Evolutionary conservation across 1,140 invertebrate species (phyloP).

Genomic region (Littorina saxatilis): DNA sequence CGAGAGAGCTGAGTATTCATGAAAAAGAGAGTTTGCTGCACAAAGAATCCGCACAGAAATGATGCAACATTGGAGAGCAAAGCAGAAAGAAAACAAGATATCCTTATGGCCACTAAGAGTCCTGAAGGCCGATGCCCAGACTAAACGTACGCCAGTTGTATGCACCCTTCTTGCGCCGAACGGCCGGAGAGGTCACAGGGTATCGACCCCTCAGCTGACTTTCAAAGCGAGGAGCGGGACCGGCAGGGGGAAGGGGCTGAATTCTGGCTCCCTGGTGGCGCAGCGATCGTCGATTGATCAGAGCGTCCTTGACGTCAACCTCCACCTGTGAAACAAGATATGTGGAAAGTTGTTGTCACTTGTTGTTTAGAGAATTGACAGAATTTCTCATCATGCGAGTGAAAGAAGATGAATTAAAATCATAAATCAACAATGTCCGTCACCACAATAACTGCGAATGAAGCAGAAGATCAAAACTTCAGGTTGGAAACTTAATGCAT

Average conservation of each 20-base stretch:
- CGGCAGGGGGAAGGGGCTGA: slow-evolving; percentile 60
- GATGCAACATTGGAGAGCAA: neutral
- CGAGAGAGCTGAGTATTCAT: too few relatives aligned
- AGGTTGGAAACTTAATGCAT: too few relatives aligned
- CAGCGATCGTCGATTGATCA: slow-evolving; percentile 59
- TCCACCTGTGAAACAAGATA: slow-evolving; percentile 61
- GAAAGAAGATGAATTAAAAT: too few relatives aligned
- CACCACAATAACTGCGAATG: too few relatives aligned
- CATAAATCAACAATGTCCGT: too few relatives aligned
- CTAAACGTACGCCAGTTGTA: slow-evolving; percentile 61
- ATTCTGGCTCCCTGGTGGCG: slow-evolving; percentile 61
- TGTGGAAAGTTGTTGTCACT: too few relatives aligned
- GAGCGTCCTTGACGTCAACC: slow-evolving; percentile 58
- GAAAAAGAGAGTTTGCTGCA: too few relatives aligned
- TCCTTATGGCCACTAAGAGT: neutral
- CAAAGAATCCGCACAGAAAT: neutral
- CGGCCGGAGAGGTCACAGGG: slow-evolving; percentile 22
- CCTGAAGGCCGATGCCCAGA: slow-evolving; percentile 40
- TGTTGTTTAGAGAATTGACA: too few relatives aligned
- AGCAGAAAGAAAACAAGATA: too few relatives aligned
- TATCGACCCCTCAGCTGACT: slow-evolving; percentile 30
- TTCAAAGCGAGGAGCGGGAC: slow-evolving; percentile 46
- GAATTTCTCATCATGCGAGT: too few relatives aligned
- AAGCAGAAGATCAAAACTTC: too few relatives aligned
- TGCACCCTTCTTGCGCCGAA: slow-evolving; percentile 38